Percentiles rank a stretch among this genome's conserved stretches.
Evolutionary conservation across 2,113 vertebrate genomes (phyloP).

Genomic region (Spea multiplicata): DNA sequence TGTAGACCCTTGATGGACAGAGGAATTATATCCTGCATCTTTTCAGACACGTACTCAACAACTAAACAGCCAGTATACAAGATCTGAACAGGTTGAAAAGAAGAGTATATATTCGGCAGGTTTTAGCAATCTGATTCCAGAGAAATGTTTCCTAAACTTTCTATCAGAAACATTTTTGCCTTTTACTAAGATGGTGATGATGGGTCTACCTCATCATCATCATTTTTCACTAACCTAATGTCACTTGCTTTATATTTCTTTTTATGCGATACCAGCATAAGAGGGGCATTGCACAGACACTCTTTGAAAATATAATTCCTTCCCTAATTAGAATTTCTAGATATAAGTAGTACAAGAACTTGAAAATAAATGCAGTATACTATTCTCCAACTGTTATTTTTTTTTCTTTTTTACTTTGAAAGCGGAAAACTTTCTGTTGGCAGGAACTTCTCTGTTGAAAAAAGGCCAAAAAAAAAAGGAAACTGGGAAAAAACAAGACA

Average conservation of each 20-base stretch:
- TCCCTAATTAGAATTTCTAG: not conserved
- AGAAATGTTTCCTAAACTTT: not conserved
- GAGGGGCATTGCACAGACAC: too few relatives aligned
- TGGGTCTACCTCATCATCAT: not conserved
- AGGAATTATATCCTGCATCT: too few relatives aligned
- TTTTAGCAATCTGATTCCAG: conserved; percentile 9
- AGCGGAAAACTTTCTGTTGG: not conserved
- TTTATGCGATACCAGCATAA: too few relatives aligned
- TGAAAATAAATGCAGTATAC: not conserved
- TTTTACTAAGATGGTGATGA: conserved; percentile 18
- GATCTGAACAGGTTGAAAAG: conserved; percentile 21
- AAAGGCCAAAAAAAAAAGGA: not conserved
- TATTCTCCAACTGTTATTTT: not conserved
- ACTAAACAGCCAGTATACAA: not conserved
- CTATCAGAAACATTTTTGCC: conserved; percentile 7
- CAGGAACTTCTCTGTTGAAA: not conserved
- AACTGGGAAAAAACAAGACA: not conserved
- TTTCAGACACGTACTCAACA: too few relatives aligned
- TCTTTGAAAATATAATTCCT: too few relatives aligned
- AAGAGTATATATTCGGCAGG: not conserved
- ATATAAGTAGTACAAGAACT: not conserved
- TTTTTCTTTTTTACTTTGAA: not conserved
- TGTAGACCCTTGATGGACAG: too few relatives aligned
- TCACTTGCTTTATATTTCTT: not conserved
- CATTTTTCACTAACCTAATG: not conserved